These are phyloP conservation scores for Ormyrus thymus DNA, from an alignment of 2,888 invertebrate genomes.

Conservation along the genomic window DNA sequence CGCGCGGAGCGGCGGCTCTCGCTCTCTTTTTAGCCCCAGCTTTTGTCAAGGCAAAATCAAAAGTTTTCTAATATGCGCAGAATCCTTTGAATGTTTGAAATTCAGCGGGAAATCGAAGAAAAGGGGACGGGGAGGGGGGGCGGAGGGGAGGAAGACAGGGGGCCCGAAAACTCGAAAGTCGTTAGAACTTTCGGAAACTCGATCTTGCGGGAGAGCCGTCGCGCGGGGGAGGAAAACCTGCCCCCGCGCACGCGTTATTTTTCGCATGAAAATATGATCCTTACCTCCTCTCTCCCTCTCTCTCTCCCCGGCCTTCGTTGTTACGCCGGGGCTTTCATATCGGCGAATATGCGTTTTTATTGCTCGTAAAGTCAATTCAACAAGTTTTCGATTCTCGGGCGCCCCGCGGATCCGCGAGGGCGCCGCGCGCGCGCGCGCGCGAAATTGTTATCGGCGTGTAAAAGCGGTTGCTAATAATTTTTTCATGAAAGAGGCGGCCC, in stretches of 20 bases:
- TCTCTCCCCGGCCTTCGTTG: constrained; percentile 36
- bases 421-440: too few relatives aligned
- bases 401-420: not conserved
- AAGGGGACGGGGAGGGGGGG: not conserved
- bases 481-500: too few relatives aligned
- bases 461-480: too few relatives aligned
- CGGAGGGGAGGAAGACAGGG: not conserved
- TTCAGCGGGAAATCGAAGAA: constrained; percentile 54
- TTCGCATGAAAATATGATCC: constrained; percentile 55
- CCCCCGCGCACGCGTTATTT: constrained; percentile 46
- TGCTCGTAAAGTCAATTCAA: constrained; percentile 55
- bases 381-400: constrained; percentile 51
- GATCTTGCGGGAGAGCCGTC: constrained; percentile 27
- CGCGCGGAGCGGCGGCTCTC: not conserved
- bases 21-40: not conserved
- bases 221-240: not conserved
- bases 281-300: not conserved
- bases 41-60: constrained; percentile 45
- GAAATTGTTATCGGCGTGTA: too few relatives aligned
- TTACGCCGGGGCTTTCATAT: constrained; percentile 33
- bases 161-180: constrained; percentile 52
- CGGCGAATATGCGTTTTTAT: constrained; percentile 44
- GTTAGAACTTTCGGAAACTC: constrained; percentile 55
- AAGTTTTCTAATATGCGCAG: constrained; percentile 56
- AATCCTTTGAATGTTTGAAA: constrained; percentile 55